Conservation (phyloP, 2,888 invertebrate species). For the Crioceris asparagi region DNA sequence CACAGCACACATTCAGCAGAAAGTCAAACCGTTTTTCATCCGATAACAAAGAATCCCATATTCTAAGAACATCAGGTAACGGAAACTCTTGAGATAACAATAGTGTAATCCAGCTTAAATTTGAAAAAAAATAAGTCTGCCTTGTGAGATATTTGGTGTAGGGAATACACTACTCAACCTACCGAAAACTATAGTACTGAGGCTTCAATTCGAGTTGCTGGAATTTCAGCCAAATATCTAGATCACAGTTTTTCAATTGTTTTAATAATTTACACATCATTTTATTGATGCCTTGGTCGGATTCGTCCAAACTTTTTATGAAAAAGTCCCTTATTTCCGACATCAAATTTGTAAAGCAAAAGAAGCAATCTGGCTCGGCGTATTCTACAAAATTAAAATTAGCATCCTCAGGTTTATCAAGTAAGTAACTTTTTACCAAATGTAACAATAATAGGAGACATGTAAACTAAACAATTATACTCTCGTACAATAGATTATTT, state of each 20-base stretch:
- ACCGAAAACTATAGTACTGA: conserved; percentile 93
- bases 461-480: no score
- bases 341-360: conserved; percentile 98
- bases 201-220: conserved; percentile 80
- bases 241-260: conserved; percentile 67
- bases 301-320: conserved; percentile 89
- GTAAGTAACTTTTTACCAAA: conserved; percentile 1
- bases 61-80: conserved; percentile 89
- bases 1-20: conserved; percentile 85
- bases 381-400: conserved; percentile 60
- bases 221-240: conserved; percentile 63
- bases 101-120: conserved; percentile 83
- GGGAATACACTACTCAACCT: no score
- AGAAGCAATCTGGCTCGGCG: conserved; percentile 96
- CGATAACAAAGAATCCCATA: conserved; percentile 96
- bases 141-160: no score
- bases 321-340: conserved; percentile 95
- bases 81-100: conserved; percentile 95
- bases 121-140: no score
- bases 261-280: conserved; percentile 78
- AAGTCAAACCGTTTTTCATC: conserved; percentile 84
- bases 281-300: conserved; percentile 80
- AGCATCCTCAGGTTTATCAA: conserved; percentile 1
- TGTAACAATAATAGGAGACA: conserved; percentile 1
- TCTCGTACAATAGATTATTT: no score